Evolutionary conservation across 2,113 vertebrate genomes (phyloP).

Genomic region (Mobula birostris): DNA sequence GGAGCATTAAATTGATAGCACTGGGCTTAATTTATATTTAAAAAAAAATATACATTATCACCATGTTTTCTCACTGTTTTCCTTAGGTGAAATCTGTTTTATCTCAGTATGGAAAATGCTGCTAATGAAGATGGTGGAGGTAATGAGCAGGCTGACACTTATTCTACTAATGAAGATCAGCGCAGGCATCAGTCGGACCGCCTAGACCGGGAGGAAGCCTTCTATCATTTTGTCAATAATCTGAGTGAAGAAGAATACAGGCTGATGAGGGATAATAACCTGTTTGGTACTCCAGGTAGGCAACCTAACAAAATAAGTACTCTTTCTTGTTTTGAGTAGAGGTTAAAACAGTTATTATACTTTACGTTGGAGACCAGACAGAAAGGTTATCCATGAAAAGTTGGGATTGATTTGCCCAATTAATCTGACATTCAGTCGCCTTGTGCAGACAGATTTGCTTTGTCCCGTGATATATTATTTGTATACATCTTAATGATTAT

Average conservation of each 20-base stretch:
- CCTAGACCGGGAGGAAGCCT: slow-evolving; percentile 87
- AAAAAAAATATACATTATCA: slow-evolving; percentile 11
- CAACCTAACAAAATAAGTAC: background rate
- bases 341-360: background rate
- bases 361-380: no score
- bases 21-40: background rate
- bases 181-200: slow-evolving; percentile 86
- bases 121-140: slow-evolving; percentile 80
- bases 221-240: slow-evolving; percentile 97
- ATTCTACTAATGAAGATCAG: slow-evolving; percentile 61
- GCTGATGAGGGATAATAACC: slow-evolving; percentile 97
- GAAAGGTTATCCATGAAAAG: no score
- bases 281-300: slow-evolving; percentile 90
- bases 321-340: background rate
- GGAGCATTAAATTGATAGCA: background rate
- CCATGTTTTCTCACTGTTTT: slow-evolving; percentile 39
- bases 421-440: background rate
- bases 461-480: background rate
- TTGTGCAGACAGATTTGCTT: background rate
- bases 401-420: background rate
- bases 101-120: slow-evolving; percentile 77
- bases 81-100: slow-evolving; percentile 50
- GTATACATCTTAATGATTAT: background rate
- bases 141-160: slow-evolving; percentile 64
- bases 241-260: slow-evolving; percentile 95